Evolutionary conservation across 2,888 invertebrate genomes (phyloP), one percentile per base, ranked within the genome.

Genomic region (Hyalella azteca): DNA sequence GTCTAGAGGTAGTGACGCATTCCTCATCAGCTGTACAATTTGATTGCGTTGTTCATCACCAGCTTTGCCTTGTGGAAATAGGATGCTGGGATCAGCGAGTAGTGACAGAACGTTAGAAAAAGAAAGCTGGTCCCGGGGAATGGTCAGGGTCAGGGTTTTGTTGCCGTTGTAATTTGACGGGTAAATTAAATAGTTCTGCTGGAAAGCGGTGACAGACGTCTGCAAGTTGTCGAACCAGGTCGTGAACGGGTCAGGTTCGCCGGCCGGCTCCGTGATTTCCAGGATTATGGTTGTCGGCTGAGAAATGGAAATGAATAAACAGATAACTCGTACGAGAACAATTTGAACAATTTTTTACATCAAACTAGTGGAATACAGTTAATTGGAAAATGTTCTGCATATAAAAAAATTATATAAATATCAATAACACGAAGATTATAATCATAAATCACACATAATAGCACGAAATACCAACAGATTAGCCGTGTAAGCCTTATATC

Each of bases 161-260:
- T 75, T 19, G 29, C 7, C 26, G 13, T 75, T 45, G 29, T 45
- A 75, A 29, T 75, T 75, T 3, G 41, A 41, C 22, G n/a, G 4
- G 45, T 75, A 75, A 13, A 45, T 41, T 15, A 75, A 32, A 32
- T 75, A 13, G 22, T 75, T 39, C 2, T 13, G 22, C 45, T 75
- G 75, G 75, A 75, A 75, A 29, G 40, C 36, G 19, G 40, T 40
- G 7, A 75, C 4, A 41, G 45, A 22, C 29, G 36, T 39, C 45
- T 75, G 41, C 22, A 75, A 75, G 75, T 22, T 15, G 75, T 75
- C 45, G 36, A 75, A 75, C 75, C 75, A 75, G 3, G n/a, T 39
- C 13, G 75, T 75, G 75, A 75, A 75, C 13, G 75, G 75, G 36
- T 75, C 45, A 15, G 22, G 26, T 5, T 36, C 26, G 9, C 3